A percentile compares a stretch with the other conserved stretches of the same genome.
phyloP scores from a whole-genome alignment of 30 jellyfish, hydroid and myxozoan species.

The Nemopilema nomurai region DNA sequence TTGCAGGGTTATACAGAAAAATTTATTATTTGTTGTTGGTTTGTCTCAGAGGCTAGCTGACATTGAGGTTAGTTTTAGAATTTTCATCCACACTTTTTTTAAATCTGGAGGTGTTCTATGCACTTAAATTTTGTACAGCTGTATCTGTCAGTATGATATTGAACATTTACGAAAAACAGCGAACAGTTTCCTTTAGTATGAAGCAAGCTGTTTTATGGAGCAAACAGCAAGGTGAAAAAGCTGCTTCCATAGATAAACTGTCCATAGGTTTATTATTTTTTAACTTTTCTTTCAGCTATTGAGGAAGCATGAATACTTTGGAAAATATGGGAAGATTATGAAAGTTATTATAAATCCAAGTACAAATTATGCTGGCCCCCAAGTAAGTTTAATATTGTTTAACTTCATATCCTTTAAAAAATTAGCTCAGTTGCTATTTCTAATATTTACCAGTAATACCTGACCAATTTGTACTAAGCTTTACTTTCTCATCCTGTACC shows the following conservation, averaged over 20 bases:
- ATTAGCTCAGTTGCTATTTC: not conserved
- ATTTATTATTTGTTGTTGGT: constrained; percentile 93
- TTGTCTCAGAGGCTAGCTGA: constrained; percentile 94
- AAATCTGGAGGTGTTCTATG: too few relatives aligned
- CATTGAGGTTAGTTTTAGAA: constrained; percentile 65
- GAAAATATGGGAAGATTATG: constrained; percentile 94
- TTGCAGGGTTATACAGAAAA: constrained; percentile 91
- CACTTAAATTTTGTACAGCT: not conserved
- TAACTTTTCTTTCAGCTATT: constrained; percentile 67
- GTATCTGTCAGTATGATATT: too few relatives aligned
- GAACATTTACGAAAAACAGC: too few relatives aligned
- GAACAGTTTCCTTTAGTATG: too few relatives aligned
- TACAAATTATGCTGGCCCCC: constrained; percentile 99
- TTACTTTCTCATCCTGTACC: too few relatives aligned
- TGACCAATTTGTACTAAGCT: not conserved
- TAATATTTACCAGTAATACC: not conserved
- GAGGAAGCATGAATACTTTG: constrained; percentile 86
- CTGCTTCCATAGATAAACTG: not conserved
- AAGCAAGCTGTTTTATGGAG: too few relatives aligned
- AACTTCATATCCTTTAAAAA: not conserved
- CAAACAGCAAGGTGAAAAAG: too few relatives aligned
- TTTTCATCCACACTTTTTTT: not conserved
- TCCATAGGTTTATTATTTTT: not conserved
- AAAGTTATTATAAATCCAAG: constrained; percentile 94
- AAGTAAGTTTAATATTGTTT: constrained; percentile 50